Evolutionary conservation across 2,888 invertebrate species (phyloP), one percentile per base, ranked within the genome.

Genomic region (Andricus quercusramuli): DNA sequence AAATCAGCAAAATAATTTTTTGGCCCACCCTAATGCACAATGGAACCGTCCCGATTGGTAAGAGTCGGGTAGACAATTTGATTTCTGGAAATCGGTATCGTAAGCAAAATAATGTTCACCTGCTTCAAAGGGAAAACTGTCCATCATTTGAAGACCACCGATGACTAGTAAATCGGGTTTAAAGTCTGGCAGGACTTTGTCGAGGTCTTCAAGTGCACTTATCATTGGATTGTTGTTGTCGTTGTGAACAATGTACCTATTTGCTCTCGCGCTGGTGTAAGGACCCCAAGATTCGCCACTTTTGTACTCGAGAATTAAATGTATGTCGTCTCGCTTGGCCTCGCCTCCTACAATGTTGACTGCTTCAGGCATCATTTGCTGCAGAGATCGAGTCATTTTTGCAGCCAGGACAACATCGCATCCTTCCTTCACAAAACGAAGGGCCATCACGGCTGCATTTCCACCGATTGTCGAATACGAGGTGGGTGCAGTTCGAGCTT

Each of bases 71-170:
- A 37, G 6, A 37, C 8, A 37, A 6, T 37, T 37, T 51, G 25
- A 81, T 78, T 77, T 77, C 2, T 77, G n/a, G 13, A 64, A 47
- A 32, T 44, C 32, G 37, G 13, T 20, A 25, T 59, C 15, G 32
- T 29, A 22, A 15, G 3, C 47, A n/a, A 32, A 79, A 84, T 88
- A 93, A 79, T 22, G 22, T 87, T 91, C 92, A 94, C 95, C 95
- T 90, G 94, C 92, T 85, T 93, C 93, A 87, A 96, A 96, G 3
- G 96, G 96, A 91, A 95, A 97, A 91, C 96, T 97, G 89, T 97
- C 97, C 97, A 97, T 96, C 96, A 97, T 97, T 91, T 97, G 97
- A 74, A 97, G 93, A 13, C 97, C 97, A 88, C 97, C 96, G 78
- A 97, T 94, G 83, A 97, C 96, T 85, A 97, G 93, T 83, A 97